A percentile compares a stretch with the other conserved stretches of the same genome.
phyloP scores from a whole-genome alignment of 2,113 vertebrate genomes.

The Irena cyanogastra region DNA sequence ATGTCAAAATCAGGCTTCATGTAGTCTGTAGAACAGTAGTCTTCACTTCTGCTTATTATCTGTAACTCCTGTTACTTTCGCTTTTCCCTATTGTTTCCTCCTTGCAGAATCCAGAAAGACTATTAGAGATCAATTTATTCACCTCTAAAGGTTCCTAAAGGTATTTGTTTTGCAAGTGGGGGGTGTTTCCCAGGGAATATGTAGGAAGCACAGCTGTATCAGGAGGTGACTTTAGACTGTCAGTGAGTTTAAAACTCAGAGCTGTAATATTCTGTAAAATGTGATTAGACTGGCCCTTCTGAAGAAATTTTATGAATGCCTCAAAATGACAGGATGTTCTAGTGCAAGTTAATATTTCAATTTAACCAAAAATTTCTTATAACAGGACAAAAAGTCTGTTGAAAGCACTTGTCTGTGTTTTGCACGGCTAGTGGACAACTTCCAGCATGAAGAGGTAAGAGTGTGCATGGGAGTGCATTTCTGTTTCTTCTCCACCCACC shows the following conservation, averaged over 20 bases:
- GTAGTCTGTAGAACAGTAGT: not conserved
- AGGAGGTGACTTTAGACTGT: not conserved
- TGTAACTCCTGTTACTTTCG: not conserved
- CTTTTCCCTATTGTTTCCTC: not conserved
- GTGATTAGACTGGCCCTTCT: not conserved
- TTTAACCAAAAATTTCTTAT: not conserved
- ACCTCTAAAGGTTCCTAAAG: not conserved
- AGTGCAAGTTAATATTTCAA: not conserved
- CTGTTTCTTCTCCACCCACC: not conserved
- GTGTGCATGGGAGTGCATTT: not conserved
- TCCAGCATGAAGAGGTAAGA: conserved; percentile 95
- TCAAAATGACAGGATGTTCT: not conserved
- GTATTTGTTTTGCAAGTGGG: not conserved
- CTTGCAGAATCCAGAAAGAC: not conserved
- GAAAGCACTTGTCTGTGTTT: conserved; percentile 99
- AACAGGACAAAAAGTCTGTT: conserved; percentile 97
- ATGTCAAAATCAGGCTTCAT: not conserved
- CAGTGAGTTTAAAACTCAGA: not conserved
- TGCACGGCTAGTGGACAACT: conserved; percentile 96
- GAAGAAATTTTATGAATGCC: not conserved
- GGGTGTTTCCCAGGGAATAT: not conserved
- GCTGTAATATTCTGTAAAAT: not conserved
- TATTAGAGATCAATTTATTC: not conserved
- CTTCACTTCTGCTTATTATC: not conserved
- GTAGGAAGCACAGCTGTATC: not conserved